These are phyloP conservation scores for Hylaea fasciaria DNA, from an alignment of 2,888 invertebrate genomes.

Conservation along the genomic window DNA sequence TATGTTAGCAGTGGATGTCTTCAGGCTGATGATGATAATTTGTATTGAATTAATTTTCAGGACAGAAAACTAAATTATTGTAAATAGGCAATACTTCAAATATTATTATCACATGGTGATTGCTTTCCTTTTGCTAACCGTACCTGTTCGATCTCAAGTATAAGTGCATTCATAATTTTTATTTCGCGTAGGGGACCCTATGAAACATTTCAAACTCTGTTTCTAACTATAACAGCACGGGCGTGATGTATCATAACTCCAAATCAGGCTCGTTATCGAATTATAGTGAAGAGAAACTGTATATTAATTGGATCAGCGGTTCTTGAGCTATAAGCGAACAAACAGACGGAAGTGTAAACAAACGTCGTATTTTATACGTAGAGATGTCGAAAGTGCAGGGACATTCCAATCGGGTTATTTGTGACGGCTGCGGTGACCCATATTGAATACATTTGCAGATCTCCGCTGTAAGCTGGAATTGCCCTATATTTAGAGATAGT, in stretches of 20 bases:
- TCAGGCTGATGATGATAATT: too few relatives aligned
- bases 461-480: conserved; percentile 58
- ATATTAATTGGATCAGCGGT: not conserved
- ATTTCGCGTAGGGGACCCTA: too few relatives aligned
- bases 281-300: not conserved
- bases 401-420: conserved; percentile 67
- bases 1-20: too few relatives aligned
- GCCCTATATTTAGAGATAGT: conserved; percentile 74
- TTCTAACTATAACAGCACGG: not conserved
- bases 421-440: conserved; percentile 66
- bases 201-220: too few relatives aligned
- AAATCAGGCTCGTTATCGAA: not conserved
- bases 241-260: not conserved
- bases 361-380: conserved; percentile 33
- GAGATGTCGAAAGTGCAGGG: conserved; percentile 63
- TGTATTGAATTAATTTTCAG: too few relatives aligned
- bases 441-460: conserved; percentile 66
- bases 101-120: too few relatives aligned
- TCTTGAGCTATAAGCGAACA: conserved; percentile 17
- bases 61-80: too few relatives aligned
- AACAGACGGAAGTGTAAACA: conserved; percentile 34
- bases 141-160: too few relatives aligned
- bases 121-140: too few relatives aligned
- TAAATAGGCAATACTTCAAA: too few relatives aligned
- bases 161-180: too few relatives aligned